These are phyloP conservation scores for Bos indicus DNA, from an alignment of 2,113 vertebrate species.

Conservation along the genomic window DNA sequence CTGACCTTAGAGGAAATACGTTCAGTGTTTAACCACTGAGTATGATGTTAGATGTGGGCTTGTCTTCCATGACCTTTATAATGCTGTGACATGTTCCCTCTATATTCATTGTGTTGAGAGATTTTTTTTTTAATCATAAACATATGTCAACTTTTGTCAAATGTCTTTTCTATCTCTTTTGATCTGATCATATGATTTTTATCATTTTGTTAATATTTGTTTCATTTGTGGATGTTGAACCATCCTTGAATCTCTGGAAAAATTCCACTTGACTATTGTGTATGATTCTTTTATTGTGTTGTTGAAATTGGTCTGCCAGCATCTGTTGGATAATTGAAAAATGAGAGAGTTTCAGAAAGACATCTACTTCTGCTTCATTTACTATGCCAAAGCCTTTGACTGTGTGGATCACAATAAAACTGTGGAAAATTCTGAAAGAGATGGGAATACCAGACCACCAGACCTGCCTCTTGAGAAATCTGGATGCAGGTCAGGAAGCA, in stretches of 20 bases:
- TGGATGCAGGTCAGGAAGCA: too few species aligned
- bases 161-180: background rate
- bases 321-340: too few species aligned
- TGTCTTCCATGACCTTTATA: background rate
- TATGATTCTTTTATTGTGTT: too few species aligned
- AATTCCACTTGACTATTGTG: background rate
- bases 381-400: too few species aligned
- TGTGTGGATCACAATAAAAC: too few species aligned
- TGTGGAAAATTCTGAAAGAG: too few species aligned
- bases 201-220: background rate
- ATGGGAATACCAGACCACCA: too few species aligned
- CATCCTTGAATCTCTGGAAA: background rate
- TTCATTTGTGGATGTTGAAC: background rate
- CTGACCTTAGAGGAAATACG: background rate
- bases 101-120: background rate
- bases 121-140: background rate
- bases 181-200: background rate
- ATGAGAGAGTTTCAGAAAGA: too few species aligned
- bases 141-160: background rate
- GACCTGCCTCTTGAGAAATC: too few species aligned
- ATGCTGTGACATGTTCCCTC: background rate
- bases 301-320: too few species aligned
- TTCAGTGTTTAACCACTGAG: background rate
- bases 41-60: background rate
- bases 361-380: too few species aligned